Evolutionary conservation across 2,888 invertebrate species (phyloP).

Genomic region (Pristionchus exspectatus): DNA sequence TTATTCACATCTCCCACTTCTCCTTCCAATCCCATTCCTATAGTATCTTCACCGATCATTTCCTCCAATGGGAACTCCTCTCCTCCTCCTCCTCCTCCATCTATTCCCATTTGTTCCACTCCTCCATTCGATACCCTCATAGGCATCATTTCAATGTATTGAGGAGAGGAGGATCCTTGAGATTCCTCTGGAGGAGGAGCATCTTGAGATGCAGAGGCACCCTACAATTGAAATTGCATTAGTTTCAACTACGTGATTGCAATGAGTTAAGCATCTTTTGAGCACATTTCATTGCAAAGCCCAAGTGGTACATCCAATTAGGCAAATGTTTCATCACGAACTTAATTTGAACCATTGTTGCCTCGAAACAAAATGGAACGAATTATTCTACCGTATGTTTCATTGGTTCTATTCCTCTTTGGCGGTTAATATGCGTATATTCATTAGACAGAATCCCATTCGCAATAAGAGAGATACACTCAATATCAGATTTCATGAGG

Average conservation of each 20-base stretch:
- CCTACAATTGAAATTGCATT: neutral
- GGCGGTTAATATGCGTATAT: no score
- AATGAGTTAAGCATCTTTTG: no score
- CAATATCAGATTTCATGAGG: neutral
- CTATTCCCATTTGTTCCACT: neutral
- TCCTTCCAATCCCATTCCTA: slow-evolving; percentile 15
- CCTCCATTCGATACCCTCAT: slow-evolving; percentile 8
- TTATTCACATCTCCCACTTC: neutral
- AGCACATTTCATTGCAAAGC: no score
- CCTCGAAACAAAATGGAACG: no score
- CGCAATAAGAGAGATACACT: no score
- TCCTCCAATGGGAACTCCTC: neutral
- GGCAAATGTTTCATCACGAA: neutral
- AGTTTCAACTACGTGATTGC: no score
- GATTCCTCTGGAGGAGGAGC: neutral
- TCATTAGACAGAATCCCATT: no score
- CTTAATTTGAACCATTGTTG: no score
- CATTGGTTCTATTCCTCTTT: no score
- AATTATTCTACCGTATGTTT: no score
- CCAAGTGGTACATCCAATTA: neutral
- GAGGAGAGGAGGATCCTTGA: neutral
- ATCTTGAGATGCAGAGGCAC: neutral
- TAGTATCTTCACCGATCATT: neutral
- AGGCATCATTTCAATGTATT: slow-evolving; percentile 31
- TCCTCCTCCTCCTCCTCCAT: neutral